These are phyloP conservation scores for Grantiella picta DNA, from an alignment of 2,113 vertebrate genomes.

Conservation along the genomic window DNA sequence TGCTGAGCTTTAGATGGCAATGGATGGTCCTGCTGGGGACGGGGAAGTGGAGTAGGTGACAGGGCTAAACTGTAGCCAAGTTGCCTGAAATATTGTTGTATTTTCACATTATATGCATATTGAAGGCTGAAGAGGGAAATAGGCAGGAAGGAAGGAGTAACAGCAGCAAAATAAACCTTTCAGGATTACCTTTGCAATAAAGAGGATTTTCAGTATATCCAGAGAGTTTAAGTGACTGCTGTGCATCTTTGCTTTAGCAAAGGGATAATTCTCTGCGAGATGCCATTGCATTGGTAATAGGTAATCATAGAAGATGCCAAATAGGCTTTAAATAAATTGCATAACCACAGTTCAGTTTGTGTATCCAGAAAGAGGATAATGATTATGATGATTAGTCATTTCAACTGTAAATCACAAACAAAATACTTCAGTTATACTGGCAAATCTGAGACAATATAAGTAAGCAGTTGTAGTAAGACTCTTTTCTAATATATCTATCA, in stretches of 20 bases:
- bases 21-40: neutral
- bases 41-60: neutral
- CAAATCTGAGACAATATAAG: neutral
- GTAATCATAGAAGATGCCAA: neutral
- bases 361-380: neutral
- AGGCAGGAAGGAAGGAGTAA: neutral
- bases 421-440: neutral
- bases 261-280: neutral
- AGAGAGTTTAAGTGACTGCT: neutral
- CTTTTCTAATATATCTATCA: neutral
- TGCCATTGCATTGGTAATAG: neutral
- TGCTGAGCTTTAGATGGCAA: neutral
- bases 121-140: neutral
- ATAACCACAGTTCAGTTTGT: conserved; percentile 8
- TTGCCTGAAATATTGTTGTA: neutral
- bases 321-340: conserved; percentile 7
- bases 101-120: neutral
- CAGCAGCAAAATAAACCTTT: neutral
- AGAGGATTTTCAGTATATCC: neutral
- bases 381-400: neutral
- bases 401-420: conserved; percentile 16
- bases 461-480: neutral
- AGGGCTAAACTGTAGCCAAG: neutral
- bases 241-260: neutral
- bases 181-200: neutral